Evolutionary conservation across 2,797 vertebrate genomes (phyloP), one percentile per base, ranked within the genome.

Genomic region (Bucorvus abyssinicus): DNA sequence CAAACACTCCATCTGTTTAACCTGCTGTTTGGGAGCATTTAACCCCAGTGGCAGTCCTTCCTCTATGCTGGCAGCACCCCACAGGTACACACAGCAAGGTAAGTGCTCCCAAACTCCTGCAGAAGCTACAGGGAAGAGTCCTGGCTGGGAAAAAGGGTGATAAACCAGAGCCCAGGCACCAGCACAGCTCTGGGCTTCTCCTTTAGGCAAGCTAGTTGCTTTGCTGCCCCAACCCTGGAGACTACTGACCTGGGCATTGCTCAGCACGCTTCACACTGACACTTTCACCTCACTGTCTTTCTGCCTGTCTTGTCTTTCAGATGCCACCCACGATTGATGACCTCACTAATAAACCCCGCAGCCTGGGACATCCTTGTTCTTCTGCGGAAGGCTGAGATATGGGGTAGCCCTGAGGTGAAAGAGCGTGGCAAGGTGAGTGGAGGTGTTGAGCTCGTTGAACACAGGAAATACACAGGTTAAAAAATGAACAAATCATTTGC

Each of bases 301-400:
- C 84, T 93, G 44, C 60, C 57, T 5, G 0, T 34, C 71, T 59
- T 81, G 42, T 38, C 67, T 57, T 19, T 52, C 44, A 34, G 50
- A 4, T 64, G 52, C n/a, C 44, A 45, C 42, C 29, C 4, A 0
- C 6, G 38, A 38, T 0, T 57, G 50, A 12, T 24, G 38, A 19
- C 18, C 34, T 29, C 6, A 0, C 8, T n/a, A 53, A 45, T 13
- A 53, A 73, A 64, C 24, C 7, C 55, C 50, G 7, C 0, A 3
- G 29, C 69, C 42, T 65, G 17, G 42, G 65, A 65, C 34, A 50
- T 24, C 70, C 50, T 61, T 59, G 17, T 23, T 45, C 65, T 68
- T 23, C 65, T 71, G 61, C 36, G 11, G 32, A 38, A 79, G 53
- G 26, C 0, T 61, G 80, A 52, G 56, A 11, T 18, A 19, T 23